Evolutionary conservation across 2,888 invertebrate genomes (phyloP).

Genomic region (Chrysomela aeneicollis): DNA sequence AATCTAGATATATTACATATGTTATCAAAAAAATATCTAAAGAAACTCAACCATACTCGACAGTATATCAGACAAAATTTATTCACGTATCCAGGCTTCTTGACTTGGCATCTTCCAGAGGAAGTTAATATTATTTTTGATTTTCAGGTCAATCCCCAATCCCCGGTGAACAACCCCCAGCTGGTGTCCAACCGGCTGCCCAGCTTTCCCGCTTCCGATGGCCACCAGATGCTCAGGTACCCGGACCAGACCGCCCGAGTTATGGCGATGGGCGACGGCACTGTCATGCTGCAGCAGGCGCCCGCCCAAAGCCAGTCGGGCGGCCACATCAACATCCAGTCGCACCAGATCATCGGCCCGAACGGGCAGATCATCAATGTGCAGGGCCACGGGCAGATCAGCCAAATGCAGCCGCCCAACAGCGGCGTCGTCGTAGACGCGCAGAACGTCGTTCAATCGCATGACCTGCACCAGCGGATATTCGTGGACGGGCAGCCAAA

Average conservation of each 20-base stretch:
- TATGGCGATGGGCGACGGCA: slow-evolving; percentile 45
- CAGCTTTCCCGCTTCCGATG: slow-evolving; percentile 53
- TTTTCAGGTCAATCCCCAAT: slow-evolving; percentile 30
- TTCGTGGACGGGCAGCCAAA: slow-evolving; percentile 55
- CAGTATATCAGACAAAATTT: too few relatives aligned
- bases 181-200: slow-evolving; percentile 44
- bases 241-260: slow-evolving; percentile 55
- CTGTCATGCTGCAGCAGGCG: slow-evolving; percentile 49
- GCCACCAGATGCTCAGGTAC: slow-evolving; percentile 52
- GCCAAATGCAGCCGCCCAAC: slow-evolving; percentile 20
- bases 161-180: slow-evolving; percentile 46
- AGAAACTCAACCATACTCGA: too few relatives aligned
- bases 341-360: slow-evolving; percentile 64
- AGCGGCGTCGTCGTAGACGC: slow-evolving; percentile 49
- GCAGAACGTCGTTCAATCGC: slow-evolving; percentile 47
- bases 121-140: background rate
- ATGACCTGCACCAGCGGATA: slow-evolving; percentile 52
- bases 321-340: slow-evolving; percentile 46
- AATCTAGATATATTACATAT: too few relatives aligned
- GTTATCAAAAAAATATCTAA: too few relatives aligned
- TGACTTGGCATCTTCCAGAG: slow-evolving; percentile 24
- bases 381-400: slow-evolving; percentile 58
- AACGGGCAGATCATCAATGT: slow-evolving; percentile 70
- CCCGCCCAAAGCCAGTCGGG: slow-evolving; percentile 44
- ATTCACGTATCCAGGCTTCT: too few relatives aligned